Evolutionary conservation across 2,888 invertebrate genomes (phyloP).

Genomic region (Drosophila flavopinicola): DNA sequence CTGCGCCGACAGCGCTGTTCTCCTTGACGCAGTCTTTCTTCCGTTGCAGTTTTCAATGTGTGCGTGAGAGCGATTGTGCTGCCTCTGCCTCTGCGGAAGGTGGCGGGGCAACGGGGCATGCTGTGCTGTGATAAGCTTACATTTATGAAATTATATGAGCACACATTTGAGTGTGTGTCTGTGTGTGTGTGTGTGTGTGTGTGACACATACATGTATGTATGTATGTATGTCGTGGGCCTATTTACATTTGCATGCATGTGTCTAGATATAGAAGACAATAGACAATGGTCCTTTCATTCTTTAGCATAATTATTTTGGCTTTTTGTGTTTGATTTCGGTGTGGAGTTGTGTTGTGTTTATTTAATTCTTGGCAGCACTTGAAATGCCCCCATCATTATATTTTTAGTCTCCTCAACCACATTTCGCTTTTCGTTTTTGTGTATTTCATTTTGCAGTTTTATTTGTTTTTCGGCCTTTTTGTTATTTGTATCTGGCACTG

Average conservation of each 20-base stretch:
- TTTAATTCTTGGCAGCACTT: constrained; percentile 43
- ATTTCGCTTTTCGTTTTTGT: constrained; percentile 31
- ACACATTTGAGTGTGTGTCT: background rate
- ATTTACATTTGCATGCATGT: too few species aligned
- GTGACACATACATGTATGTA: background rate
- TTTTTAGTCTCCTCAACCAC: constrained; percentile 55
- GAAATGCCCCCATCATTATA: constrained; percentile 37
- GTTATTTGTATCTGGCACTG: constrained; percentile 16
- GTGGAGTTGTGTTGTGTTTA: constrained; percentile 23
- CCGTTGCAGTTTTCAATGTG: constrained; percentile 34
- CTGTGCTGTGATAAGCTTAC: constrained; percentile 56
- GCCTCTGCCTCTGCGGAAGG: constrained; percentile 20
- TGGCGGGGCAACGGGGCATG: constrained; percentile 25
- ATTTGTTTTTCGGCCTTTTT: constrained; percentile 26
- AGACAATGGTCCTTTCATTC: constrained; percentile 13
- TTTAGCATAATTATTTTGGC: constrained; percentile 15
- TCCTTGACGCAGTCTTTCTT: constrained; percentile 36
- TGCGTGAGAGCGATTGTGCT: constrained; percentile 29
- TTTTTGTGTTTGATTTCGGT: constrained; percentile 3
- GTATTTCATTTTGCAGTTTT: constrained; percentile 24
- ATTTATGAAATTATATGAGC: constrained; percentile 29
- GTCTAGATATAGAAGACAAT: constrained; percentile 5
- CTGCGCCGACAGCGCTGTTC: constrained; percentile 31
- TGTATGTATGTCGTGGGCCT: too few species aligned
- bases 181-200: background rate